These are phyloP conservation scores for Condylostylus longicornis DNA, from an alignment of 1,140 invertebrate species.

Conservation along the genomic window DNA sequence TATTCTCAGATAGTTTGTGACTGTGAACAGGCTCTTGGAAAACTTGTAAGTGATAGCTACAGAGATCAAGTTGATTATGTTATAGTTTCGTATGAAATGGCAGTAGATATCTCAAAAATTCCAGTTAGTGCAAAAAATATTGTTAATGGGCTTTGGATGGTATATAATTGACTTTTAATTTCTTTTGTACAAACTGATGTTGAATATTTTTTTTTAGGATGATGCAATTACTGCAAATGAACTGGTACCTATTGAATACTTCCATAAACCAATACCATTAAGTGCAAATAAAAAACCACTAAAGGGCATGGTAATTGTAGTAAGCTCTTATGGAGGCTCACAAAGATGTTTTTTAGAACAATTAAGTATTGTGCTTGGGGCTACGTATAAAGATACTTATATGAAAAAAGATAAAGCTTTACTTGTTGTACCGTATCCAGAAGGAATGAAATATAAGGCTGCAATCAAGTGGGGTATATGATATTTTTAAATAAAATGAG, in stretches of 20 bases:
- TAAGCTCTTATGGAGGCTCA: conserved; percentile 54
- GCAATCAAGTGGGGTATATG: conserved; percentile 70
- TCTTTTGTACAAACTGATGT: neutral
- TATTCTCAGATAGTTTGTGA: conserved; percentile 24
- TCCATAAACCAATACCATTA: conserved; percentile 43
- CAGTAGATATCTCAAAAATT: conserved; percentile 20
- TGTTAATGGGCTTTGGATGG: conserved; percentile 42
- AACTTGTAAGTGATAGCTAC: conserved; percentile 32
- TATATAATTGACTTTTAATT: conserved; percentile 11
- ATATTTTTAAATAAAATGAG: too few species aligned
- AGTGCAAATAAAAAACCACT: conserved; percentile 40
- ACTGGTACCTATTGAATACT: conserved; percentile 43
- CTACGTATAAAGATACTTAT: conserved; percentile 41
- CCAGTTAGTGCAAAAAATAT: conserved; percentile 35
- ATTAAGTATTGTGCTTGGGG: conserved; percentile 53
- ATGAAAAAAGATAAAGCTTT: conserved; percentile 34
- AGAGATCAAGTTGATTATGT: conserved; percentile 40
- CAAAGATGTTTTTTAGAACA: conserved; percentile 56
- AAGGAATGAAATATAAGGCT: conserved; percentile 67
- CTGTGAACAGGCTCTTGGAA: conserved; percentile 34
- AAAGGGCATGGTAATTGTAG: conserved; percentile 52
- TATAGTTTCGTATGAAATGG: conserved; percentile 34
- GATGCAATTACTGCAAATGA: conserved; percentile 44
- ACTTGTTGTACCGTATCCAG: conserved; percentile 52
- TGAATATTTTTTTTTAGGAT: conserved; percentile 24